A percentile compares a stretch with the other conserved stretches of the same genome.
These are phyloP conservation scores for Watsonalla cultraria DNA, from an alignment of 2,888 invertebrate genomes.

Conservation along the genomic window DNA sequence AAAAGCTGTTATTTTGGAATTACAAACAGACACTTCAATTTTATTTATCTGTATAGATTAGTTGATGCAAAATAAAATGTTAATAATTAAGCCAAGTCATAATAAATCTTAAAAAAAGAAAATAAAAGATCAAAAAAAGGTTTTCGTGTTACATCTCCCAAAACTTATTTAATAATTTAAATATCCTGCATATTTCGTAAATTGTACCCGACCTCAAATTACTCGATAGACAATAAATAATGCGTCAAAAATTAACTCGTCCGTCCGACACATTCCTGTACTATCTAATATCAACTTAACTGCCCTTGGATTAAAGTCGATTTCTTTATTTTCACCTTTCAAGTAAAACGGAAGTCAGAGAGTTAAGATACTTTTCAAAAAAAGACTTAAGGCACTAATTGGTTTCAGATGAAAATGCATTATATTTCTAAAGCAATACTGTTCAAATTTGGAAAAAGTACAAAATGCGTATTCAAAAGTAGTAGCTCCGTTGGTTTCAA, in stretches of 20 bases:
- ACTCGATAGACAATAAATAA: background rate
- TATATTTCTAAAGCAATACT: conserved; percentile 33
- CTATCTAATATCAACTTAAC: background rate
- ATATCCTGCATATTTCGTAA: background rate
- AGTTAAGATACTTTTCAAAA: conserved; percentile 27
- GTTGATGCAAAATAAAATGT: too few species aligned
- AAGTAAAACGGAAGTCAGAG: conserved; percentile 42
- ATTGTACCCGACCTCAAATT: background rate
- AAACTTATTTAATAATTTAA: background rate
- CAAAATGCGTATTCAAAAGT: conserved; percentile 56
- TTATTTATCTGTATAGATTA: too few species aligned
- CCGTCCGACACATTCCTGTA: background rate
- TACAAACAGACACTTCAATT: too few species aligned
- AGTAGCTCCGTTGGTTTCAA: conserved; percentile 66
- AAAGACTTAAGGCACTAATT: conserved; percentile 16
- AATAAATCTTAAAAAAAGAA: too few species aligned
- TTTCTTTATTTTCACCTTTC: conserved; percentile 11
- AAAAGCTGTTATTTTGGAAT: too few species aligned
- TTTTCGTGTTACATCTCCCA: background rate
- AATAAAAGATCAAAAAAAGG: too few species aligned
- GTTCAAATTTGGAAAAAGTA: conserved; percentile 36
- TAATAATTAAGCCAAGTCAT: too few species aligned
- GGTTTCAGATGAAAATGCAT: conserved; percentile 27
- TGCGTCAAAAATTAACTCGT: background rate
- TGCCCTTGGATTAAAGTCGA: background rate